Conservation (phyloP, 2,113 vertebrate genomes). For the Sphyrna mokarran region DNA sequence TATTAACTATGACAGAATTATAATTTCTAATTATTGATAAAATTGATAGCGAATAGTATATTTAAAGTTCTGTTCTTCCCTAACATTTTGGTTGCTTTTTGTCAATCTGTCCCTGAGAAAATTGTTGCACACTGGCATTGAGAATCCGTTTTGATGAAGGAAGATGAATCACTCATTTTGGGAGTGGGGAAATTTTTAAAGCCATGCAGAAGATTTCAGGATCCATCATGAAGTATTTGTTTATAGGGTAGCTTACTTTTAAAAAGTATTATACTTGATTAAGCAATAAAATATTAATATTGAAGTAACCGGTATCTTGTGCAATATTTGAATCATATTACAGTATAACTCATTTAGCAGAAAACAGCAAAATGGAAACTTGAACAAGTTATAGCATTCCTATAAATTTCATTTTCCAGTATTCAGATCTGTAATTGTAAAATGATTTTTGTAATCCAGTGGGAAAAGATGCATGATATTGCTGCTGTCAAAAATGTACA, state of each 20-base stretch:
- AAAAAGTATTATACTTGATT: not conserved
- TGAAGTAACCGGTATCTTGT: not conserved
- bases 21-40: not conserved
- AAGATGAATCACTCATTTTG: not conserved
- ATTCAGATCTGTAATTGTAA: constrained; percentile 34
- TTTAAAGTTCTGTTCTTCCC: not conserved
- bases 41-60: not conserved
- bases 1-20: not conserved
- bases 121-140: not conserved
- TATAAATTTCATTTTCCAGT: constrained; percentile 24
- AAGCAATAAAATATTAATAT: not conserved
- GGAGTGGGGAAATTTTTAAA: not conserved
- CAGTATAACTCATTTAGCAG: not conserved
- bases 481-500: constrained; percentile 36
- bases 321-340: not conserved
- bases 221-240: not conserved
- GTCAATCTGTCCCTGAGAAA: not conserved
- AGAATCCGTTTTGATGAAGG: not conserved
- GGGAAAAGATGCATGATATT: constrained; percentile 16
- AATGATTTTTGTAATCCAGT: constrained; percentile 32
- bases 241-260: not conserved
- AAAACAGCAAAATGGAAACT: not conserved
- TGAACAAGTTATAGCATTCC: constrained; percentile 1
- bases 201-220: not conserved
- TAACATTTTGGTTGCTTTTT: not conserved